A percentile compares a stretch with the other conserved stretches of the same genome.
phyloP scores from a whole-genome alignment of 2,113 vertebrate species.

The Hoplias malabaricus region DNA sequence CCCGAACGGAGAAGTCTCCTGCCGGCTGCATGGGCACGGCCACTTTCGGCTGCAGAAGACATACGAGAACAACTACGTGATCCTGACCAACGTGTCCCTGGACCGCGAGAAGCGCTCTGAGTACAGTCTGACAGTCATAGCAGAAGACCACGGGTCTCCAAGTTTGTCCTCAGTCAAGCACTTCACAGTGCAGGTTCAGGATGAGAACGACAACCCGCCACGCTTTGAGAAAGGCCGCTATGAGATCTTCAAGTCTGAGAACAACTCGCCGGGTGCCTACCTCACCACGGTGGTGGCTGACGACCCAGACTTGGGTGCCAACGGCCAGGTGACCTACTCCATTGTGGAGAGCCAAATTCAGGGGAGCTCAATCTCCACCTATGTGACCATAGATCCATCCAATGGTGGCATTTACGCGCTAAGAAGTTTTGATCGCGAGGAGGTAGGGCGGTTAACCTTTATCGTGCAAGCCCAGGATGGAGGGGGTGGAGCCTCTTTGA shows the following conservation, averaged over 20 bases:
- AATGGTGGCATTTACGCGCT: slow-evolving; percentile 92
- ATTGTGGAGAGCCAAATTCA: slow-evolving; percentile 84
- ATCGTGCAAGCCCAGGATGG: slow-evolving; percentile 88
- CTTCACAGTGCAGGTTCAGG: slow-evolving; percentile 91
- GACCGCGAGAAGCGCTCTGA: slow-evolving; percentile 95
- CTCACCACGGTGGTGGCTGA: slow-evolving; percentile 89
- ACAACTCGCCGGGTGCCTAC: slow-evolving; percentile 92
- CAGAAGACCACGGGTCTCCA: slow-evolving; percentile 89
- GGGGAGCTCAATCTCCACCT: slow-evolving; percentile 87
- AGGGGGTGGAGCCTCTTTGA: slow-evolving; percentile 58
- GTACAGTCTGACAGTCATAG: slow-evolving; percentile 93
- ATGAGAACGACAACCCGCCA: slow-evolving; percentile 96
- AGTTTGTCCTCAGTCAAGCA: slow-evolving; percentile 94
- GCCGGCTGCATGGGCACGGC: slow-evolving; percentile 90
- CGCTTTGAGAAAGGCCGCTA: slow-evolving; percentile 91
- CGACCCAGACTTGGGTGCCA: slow-evolving; percentile 91
- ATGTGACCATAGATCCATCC: slow-evolving; percentile 93
- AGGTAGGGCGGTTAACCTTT: slow-evolving; percentile 87
- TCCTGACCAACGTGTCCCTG: slow-evolving; percentile 90
- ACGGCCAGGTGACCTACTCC: slow-evolving; percentile 93
- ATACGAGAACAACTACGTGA: slow-evolving; percentile 95
- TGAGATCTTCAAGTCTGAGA: slow-evolving; percentile 92
- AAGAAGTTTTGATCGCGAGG: slow-evolving; percentile 91
- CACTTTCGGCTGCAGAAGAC: slow-evolving; percentile 96
- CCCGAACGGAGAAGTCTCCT: slow-evolving; percentile 86